Percentiles rank a stretch among this genome's conserved stretches.
These are phyloP conservation scores for Hippocampus zosterae DNA, from an alignment of 2,113 vertebrate species.

Conservation along the genomic window DNA sequence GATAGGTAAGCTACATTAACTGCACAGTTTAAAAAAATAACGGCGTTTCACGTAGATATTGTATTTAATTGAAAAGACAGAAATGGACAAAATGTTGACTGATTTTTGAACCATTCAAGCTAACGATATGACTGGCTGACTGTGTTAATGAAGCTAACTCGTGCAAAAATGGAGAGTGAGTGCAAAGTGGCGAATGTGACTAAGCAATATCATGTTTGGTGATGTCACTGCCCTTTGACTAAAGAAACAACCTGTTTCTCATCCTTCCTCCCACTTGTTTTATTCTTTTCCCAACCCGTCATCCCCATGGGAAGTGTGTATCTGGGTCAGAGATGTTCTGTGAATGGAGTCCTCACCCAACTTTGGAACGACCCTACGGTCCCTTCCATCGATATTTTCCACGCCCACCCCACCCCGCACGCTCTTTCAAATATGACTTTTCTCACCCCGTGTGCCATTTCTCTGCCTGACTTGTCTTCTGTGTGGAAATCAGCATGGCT, in stretches of 20 bases:
- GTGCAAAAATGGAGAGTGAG: too few species aligned
- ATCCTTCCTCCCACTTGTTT: slow-evolving; percentile 51
- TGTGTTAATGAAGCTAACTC: too few species aligned
- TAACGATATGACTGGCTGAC: too few species aligned
- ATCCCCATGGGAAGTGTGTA: slow-evolving; percentile 57
- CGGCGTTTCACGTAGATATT: too few species aligned
- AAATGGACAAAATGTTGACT: too few species aligned
- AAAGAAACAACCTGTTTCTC: slow-evolving; percentile 59
- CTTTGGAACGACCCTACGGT: slow-evolving; percentile 42
- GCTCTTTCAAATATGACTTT: slow-evolving; percentile 57
- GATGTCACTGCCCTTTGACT: slow-evolving; percentile 43
- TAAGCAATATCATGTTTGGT: too few species aligned
- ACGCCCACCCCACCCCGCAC: slow-evolving; percentile 35
- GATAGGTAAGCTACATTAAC: too few species aligned
- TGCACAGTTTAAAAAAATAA: too few species aligned
- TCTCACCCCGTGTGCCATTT: slow-evolving; percentile 56
- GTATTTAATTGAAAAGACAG: too few species aligned
- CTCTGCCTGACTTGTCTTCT: slow-evolving; percentile 58
- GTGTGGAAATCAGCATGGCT: slow-evolving; percentile 58
- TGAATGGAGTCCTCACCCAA: slow-evolving; percentile 58
- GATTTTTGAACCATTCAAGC: too few species aligned
- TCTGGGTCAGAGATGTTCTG: slow-evolving; percentile 68
- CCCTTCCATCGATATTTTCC: slow-evolving; percentile 7
- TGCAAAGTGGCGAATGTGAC: too few species aligned
- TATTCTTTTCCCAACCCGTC: slow-evolving; percentile 44